Base-by-base conservation (phyloP, 2,113 vertebrate species). In the Pollachius pollachius region DNA sequence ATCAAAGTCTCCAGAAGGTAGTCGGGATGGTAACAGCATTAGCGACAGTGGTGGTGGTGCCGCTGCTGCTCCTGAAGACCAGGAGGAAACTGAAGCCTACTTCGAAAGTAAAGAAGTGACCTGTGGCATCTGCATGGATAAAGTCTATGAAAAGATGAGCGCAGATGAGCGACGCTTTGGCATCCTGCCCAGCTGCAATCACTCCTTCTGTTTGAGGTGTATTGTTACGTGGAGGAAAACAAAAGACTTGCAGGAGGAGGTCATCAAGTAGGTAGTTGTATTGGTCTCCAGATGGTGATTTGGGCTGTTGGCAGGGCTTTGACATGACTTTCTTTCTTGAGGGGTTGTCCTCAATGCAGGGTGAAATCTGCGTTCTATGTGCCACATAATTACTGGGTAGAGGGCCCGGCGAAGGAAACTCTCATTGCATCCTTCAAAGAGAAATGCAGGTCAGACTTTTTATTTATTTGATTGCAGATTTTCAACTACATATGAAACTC, bases 61-160 rank as follows among this genome's bases (percentile, higher is more conserved):
- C 23, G 82, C 82, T 5, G 82, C 83, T 0, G 78, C 88, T 21
- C 74, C 73, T 7, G 23, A 17, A 27, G 15, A 37, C 48, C 67
- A 63, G 0, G 71, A 48, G 0, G 79, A 78, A 0, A 6, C 76
- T 9, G 80, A 87, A 62, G 80, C 81, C 64, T 85, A 57, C 78
- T 16, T 79, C 72, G 82, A 81, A 68, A 96, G 94, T 27, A 88
- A 87, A 84, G 83, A 92, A 0, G 18, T 95, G 13, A 84, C 90
- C 62, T 97, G 95, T 7, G 95, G 95, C 13, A 95, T 97, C 89
- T 96, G 95, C 87, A 96, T 96, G 95, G 96, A 97, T 73, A 94
- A 91, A n/a, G 93, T 96, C 59, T 95, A 93, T 1, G 95, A 94
- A 78, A 97, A 97, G 78, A 9, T 69, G 0, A 74, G 85, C 21